Base-by-base conservation (phyloP, 2,797 vertebrate species). In the Coendou prehensilis region DNA sequence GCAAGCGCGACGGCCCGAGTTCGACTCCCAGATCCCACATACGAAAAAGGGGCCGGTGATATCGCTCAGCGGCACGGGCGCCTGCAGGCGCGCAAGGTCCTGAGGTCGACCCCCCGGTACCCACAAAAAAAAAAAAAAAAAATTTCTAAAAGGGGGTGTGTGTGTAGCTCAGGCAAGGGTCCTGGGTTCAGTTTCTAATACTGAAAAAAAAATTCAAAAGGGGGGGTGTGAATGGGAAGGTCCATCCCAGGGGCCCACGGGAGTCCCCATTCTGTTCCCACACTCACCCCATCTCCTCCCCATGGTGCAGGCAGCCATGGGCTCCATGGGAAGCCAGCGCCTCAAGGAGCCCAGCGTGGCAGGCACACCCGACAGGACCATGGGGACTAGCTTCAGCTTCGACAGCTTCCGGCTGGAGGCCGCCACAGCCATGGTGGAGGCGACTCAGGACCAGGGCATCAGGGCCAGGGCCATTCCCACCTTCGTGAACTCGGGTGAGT, bases 381-480 rank as follows among this genome's bases (percentile, higher is more conserved):
- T 99, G 98, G 99, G 99, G 98, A 99, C 99, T 98, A 99, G 99
- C 98, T 99, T 99, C 98, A 99, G 99, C 98, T 99, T 99, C 3
- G 99, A 99, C 98, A 99, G 99, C 69, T 99, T 99, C 98, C 99
- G 99, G 98, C 98, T 99, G 98, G 99, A 99, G 97, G 99, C 99
- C 97, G 99, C 99, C 13, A 99, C 99, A 94, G 98, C 98, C 89
- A 97, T 98, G 83, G 96, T 98, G 4, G 99, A 99, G 97, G 98
- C 98, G 2, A 98, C 98, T 91, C 99, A 99, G 13, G 84, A 61
- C 67, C 91, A 13, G 52, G 73, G 56, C 0, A 0, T 71, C 0
- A 26, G 61, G 56, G 99, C 99, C 98, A 99, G 99, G 98, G 99
- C 99, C 0, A 96, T 99, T 52, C 99, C 99, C 75, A 98, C 99